These are phyloP conservation scores for Paracyprichromis sp. DNA, from an alignment of 2,113 vertebrate species.

Conservation along the genomic window DNA sequence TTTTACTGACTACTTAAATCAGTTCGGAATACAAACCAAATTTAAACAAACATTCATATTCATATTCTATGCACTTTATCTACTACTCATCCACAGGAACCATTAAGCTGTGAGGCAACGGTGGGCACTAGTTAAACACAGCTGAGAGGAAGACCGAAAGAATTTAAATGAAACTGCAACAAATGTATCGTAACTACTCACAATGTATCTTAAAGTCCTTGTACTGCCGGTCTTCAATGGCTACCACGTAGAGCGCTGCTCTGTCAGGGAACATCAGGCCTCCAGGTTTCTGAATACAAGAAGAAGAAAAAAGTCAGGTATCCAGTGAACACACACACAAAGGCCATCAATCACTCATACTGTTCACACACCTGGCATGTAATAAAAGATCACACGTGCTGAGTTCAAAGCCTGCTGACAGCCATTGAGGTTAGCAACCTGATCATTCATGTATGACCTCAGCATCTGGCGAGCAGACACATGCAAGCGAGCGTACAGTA, in stretches of 20 bases:
- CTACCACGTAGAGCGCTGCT: conserved; percentile 89
- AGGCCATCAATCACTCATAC: conserved; percentile 3
- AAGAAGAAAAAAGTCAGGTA: conserved; percentile 11
- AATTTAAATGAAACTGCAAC: not conserved
- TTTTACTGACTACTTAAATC: not conserved
- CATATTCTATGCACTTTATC: not conserved
- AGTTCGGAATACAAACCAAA: not conserved
- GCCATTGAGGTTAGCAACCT: not conserved
- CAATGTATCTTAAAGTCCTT: conserved; percentile 99
- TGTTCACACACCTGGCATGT: conserved; percentile 30
- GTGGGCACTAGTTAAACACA: not conserved
- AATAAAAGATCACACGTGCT: not conserved
- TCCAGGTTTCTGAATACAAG: conserved; percentile 89
- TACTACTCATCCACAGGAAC: not conserved
- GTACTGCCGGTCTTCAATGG: conserved; percentile 95
- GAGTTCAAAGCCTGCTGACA: conserved; percentile 1
- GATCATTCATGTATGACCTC: not conserved
- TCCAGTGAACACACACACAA: conserved; percentile 63
- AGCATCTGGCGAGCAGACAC: not conserved
- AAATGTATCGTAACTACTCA: conserved; percentile 61
- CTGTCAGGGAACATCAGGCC: conserved; percentile 98
- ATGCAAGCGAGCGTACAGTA: not conserved
- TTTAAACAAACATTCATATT: not conserved
- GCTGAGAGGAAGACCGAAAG: not conserved
- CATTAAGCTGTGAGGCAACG: not conserved